Percentiles rank a stretch among this genome's conserved stretches.
These are phyloP conservation scores for Podarcis lilfordi DNA, from an alignment of 2,797 vertebrate species.

Conservation along the genomic window DNA sequence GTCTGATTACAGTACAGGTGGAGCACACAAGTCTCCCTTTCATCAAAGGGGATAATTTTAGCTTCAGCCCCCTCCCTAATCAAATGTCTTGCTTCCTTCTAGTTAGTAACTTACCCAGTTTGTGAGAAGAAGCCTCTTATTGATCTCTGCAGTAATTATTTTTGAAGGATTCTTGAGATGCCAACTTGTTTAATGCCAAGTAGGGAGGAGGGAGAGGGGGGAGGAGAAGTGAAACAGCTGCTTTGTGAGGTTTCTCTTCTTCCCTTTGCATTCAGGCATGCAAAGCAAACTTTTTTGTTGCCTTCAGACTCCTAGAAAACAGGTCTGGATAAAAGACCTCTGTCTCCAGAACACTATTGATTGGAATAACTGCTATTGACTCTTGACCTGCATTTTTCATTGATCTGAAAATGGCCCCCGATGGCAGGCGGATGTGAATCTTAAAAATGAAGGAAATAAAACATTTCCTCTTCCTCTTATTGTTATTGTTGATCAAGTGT, in stretches of 20 bases:
- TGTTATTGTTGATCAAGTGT: not conserved
- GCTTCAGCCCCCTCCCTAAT: not conserved
- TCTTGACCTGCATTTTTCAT: conserved; percentile 28
- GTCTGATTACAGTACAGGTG: conserved; percentile 5
- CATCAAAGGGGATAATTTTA: conserved; percentile 1
- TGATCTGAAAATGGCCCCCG: conserved; percentile 56
- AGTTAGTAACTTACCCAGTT: conserved; percentile 9
- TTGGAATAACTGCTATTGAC: conserved; percentile 39
- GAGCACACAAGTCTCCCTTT: not conserved
- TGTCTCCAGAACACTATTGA: conserved; percentile 42
- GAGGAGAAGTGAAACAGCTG: not conserved
- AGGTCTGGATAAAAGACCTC: not conserved
- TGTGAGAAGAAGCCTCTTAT: not conserved
- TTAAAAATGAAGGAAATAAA: conserved; percentile 39
- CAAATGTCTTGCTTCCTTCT: not conserved
- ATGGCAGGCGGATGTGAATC: not conserved
- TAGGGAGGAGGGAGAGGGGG: not conserved
- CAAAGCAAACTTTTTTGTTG: not conserved
- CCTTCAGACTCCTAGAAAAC: not conserved
- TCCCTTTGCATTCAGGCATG: not conserved
- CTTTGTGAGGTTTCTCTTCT: not conserved
- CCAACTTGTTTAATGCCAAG: not conserved
- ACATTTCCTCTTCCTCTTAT: not conserved
- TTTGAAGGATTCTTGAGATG: conserved; percentile 29
- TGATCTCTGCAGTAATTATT: conserved; percentile 64